Evolutionary conservation across 2,888 invertebrate species (phyloP), one percentile per base, ranked within the genome.

Genomic region (Pharmacophagus antenor): DNA sequence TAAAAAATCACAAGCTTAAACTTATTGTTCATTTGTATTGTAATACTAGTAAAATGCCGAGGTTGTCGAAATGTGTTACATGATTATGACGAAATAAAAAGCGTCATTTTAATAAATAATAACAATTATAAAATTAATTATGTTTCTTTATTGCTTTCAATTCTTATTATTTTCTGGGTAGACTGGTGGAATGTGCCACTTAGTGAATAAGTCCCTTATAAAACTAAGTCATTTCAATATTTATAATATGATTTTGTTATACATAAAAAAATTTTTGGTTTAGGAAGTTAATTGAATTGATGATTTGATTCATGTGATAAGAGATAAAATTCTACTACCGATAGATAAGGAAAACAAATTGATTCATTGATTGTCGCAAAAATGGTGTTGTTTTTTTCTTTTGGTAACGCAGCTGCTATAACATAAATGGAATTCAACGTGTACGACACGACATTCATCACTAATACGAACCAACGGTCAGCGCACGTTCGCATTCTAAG

Each of bases 361-460:
- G 37, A 37, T 37, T 37, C n/a, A 37, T n/a, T 37, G 37, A n/a
- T 37, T 37, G 37, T 37, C 37, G 6, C 37, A 37, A n/a, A n/a
- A 37, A 37, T 37, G 37, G 37, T 37, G 37, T 37, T 37, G n/a
- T 37, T 44, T 44, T 37, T 17, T 44, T 44, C 20, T 37, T 47
- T 7, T 44, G 7, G 42, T 20, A 51, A 41, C 27, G 57, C 50
- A 50, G 44, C 57, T 44, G 57, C 57, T 20, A 44, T 50, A 50
- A 50, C 50, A 44, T 25, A 41, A 56, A 44, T 57, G 44, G 50
- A 27, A 52, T 51, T 61, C 42, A 60, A 20, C 47, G 37, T 31
- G 20, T 47, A 60, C 44, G 51, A 61, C 60, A 60, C 46, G 61
- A 53, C 53, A 57, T 49, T 53, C 53, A 61, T 57, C 53, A 57